phyloP scores from a whole-genome alignment of 1,140 invertebrate species.

The Listronotus oregonensis region DNA sequence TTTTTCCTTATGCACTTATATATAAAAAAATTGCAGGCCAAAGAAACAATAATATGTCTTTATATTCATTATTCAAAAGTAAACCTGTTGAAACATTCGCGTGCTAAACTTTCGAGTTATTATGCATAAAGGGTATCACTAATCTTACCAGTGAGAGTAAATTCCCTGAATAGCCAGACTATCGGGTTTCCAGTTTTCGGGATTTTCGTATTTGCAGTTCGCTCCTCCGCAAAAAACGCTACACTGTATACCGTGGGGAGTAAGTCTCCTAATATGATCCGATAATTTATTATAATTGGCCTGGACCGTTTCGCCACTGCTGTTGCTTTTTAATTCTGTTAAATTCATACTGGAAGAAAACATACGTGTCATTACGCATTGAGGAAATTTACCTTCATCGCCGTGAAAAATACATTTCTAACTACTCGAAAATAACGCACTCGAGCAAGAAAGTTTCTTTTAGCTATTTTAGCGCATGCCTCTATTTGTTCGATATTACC shows the following conservation, averaged over 20 bases:
- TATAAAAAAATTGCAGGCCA: too few species aligned
- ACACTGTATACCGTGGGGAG: conserved; percentile 73
- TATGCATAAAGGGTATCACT: not conserved
- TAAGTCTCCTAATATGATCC: conserved; percentile 55
- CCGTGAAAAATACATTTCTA: conserved; percentile 12
- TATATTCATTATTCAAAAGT: not conserved
- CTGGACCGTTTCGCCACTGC: conserved; percentile 37
- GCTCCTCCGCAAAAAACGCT: conserved; percentile 81
- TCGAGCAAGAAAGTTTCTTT: conserved; percentile 15
- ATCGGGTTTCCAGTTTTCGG: conserved; percentile 66
- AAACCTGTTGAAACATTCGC: conserved; percentile 32
- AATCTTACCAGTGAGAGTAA: conserved; percentile 80
- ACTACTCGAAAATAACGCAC: conserved; percentile 21
- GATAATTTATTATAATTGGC: conserved; percentile 55
- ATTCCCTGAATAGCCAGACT: conserved; percentile 77
- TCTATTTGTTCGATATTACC: conserved; percentile 37
- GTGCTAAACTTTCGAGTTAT: conserved; percentile 5
- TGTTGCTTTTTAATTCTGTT: conserved; percentile 29
- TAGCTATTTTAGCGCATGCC: conserved; percentile 28
- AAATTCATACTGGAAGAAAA: conserved; percentile 33
- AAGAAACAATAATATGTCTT: too few species aligned
- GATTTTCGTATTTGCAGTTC: conserved; percentile 80
- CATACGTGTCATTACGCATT: conserved; percentile 14
- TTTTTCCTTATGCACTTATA: too few species aligned
- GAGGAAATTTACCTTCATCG: conserved; percentile 13